Evolutionary conservation across 2,888 invertebrate genomes (phyloP).

Genomic region (Steromphala cineraria): DNA sequence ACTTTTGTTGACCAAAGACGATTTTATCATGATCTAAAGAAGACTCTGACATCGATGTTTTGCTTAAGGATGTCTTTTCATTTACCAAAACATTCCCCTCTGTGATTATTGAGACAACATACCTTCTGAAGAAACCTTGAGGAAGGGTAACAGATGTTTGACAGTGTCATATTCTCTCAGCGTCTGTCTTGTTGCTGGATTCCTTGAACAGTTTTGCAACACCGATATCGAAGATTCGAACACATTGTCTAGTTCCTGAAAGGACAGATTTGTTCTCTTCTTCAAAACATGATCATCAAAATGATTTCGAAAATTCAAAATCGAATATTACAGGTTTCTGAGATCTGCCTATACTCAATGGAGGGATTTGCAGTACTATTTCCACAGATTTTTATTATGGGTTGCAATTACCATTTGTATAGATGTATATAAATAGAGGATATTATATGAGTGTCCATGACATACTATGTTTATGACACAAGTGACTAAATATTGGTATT

Average conservation of each 20-base stretch:
- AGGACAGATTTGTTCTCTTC: background rate
- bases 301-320: background rate
- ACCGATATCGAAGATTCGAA: slow-evolving; percentile 32
- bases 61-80: too few relatives aligned
- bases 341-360: background rate
- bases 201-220: slow-evolving; percentile 38
- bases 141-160: slow-evolving; percentile 31
- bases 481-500: too few relatives aligned
- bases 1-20: too few relatives aligned
- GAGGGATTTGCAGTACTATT: too few relatives aligned
- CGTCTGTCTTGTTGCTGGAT: slow-evolving; percentile 19
- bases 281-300: background rate
- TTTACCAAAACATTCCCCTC: too few relatives aligned
- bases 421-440: too few relatives aligned
- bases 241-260: slow-evolving; percentile 15
- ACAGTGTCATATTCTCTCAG: slow-evolving; percentile 31
- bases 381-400: too few relatives aligned
- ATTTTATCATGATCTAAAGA: too few relatives aligned
- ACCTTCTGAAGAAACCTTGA: slow-evolving; percentile 24
- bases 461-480: too few relatives aligned
- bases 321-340: background rate
- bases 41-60: too few relatives aligned
- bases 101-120: background rate
- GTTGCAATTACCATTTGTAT: too few relatives aligned
- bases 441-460: too few relatives aligned